A percentile compares a stretch with the other conserved stretches of the same genome.
These are phyloP conservation scores for Nasonia giraulti DNA, from an alignment of 1,140 invertebrate species.

Conservation along the genomic window DNA sequence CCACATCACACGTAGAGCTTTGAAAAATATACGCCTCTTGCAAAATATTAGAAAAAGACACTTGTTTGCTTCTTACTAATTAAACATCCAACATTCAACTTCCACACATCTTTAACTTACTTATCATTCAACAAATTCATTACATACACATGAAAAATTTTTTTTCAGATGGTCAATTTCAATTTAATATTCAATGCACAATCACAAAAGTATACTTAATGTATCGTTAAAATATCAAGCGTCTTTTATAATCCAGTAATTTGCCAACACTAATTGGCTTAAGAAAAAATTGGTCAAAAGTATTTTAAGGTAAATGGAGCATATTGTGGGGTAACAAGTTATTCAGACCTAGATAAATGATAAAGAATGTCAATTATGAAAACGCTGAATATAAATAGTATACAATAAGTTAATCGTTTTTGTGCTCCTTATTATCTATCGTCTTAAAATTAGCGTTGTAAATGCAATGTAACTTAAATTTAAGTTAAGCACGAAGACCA, in stretches of 20 bases:
- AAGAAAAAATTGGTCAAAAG: neutral
- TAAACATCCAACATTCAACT: slow-evolving; percentile 16
- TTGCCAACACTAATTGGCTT: neutral
- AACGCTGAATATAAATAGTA: no score
- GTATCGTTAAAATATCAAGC: no score
- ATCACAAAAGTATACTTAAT: neutral
- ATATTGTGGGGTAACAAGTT: neutral
- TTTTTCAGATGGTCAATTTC: slow-evolving; percentile 1
- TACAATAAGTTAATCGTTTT: no score
- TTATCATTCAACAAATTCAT: neutral
- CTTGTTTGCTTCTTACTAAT: neutral
- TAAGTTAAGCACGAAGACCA: neutral
- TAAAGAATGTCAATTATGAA: no score
- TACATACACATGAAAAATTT: neutral
- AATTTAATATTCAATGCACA: neutral
- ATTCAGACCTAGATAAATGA: no score
- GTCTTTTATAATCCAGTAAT: neutral
- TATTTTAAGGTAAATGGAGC: neutral
- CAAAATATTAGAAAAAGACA: slow-evolving; percentile 49
- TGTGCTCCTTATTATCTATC: no score
- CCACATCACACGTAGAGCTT: slow-evolving; percentile 26
- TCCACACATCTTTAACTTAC: neutral
- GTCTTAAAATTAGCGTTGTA: no score
- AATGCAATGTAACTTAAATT: neutral
- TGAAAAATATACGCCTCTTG: slow-evolving; percentile 48